Percentiles rank a stretch among this genome's conserved stretches.
Evolutionary conservation across 1,140 invertebrate genomes (phyloP).

Genomic region (Drosophila ogumai): DNA sequence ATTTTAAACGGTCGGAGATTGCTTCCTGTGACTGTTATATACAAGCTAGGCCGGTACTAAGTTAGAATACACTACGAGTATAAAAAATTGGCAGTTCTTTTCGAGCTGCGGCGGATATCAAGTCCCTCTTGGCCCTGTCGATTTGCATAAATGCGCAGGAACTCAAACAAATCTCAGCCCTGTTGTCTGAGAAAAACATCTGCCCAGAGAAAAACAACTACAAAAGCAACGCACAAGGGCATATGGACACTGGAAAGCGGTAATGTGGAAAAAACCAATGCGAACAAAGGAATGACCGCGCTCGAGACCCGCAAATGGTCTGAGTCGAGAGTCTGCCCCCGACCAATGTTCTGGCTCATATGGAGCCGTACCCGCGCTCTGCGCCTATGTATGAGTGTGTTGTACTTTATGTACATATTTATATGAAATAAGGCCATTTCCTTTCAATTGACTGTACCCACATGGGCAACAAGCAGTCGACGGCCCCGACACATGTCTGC

Average conservation of each 20-base stretch:
- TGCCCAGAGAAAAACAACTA: conserved; percentile 24
- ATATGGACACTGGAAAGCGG: conserved; percentile 40
- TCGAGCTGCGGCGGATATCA: neutral
- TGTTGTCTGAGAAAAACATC: conserved; percentile 37
- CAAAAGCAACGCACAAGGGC: conserved; percentile 12
- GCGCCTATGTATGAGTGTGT: conserved; percentile 35
- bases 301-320: conserved; percentile 47
- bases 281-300: conserved; percentile 78
- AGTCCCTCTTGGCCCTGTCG: conserved; percentile 9
- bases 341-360: conserved; percentile 56
- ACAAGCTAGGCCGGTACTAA: neutral
- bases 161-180: conserved; percentile 25
- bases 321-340: conserved; percentile 45
- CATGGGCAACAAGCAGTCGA: conserved; percentile 72
- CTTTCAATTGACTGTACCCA: conserved; percentile 84
- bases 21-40: neutral
- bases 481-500: conserved; percentile 68
- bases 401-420: conserved; percentile 82
- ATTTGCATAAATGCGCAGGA: conserved; percentile 17
- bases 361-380: conserved; percentile 41
- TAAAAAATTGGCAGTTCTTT: neutral
- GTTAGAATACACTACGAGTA: neutral
- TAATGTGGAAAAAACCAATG: conserved; percentile 69
- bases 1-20: neutral
- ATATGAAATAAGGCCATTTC: conserved; percentile 83